Base-by-base conservation (phyloP, 1,140 invertebrate genomes). In the Phymorhynchus buccinoides region DNA sequence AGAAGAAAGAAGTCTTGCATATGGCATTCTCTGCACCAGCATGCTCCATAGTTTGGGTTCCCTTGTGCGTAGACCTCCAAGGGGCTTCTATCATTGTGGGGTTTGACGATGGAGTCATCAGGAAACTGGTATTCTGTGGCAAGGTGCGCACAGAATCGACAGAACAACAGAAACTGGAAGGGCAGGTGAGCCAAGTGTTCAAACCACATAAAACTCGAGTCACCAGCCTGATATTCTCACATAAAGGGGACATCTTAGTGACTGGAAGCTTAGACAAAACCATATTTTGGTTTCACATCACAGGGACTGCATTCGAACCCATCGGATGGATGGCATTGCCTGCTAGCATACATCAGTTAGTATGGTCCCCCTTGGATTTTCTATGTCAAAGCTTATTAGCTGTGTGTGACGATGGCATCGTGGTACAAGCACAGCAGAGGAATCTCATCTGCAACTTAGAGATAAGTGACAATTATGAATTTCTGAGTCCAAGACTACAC, bases 241-340 rank as follows among this genome's bases (percentile, higher is more conserved):
- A 4, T 27, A 37, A 41, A 6, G 81, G 62, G 18, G 14, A 22
- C 27, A 1, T 42, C 1, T 30, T 83, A 7, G 35, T 41, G 0
- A 73, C 62, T 1, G 81, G 81, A n/a, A 56, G 81, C 30, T 27
- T 12, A 2, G 81, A 83, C 62, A 32, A 68, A 14, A 83, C 81
- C 7, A 14, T 83, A 16, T 83, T 83, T 37, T 32, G 71, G 1
- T 83, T 83, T 41, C 18, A 0, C 9, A 27, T 83, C 3, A 3
- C 71, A 3, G 30, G 22, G 6, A 83, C 32, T 18, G 1, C 9
- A 9, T 44, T 83, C 41, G 30, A 73, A 22, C 81, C 81, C 37
- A 12, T 83, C 16, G 56, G 81, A 32, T 83, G 81, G 81, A 14
- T 83, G 62, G 30, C 62, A 9, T 22, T 73, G 18, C 66, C 41